Conservation (phyloP, 2,797 vertebrate species). For the Cryptoblepharus egeriae region DNA sequence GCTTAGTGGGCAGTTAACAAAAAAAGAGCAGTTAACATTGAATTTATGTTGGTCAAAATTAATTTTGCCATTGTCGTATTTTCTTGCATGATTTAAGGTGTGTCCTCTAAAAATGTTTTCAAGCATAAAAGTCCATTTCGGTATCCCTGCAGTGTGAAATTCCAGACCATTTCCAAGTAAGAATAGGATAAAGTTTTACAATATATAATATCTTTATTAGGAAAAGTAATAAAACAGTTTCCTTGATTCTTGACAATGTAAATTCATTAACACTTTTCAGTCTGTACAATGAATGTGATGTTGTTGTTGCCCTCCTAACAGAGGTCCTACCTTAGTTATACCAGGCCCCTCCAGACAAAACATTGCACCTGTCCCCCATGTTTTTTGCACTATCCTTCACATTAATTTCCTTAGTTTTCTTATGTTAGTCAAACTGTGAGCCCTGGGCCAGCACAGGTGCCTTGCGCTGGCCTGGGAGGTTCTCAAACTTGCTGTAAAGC, state of each 20-base stretch:
- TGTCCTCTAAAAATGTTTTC: background rate
- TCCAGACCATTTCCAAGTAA: background rate
- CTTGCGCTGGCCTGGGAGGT: too few species aligned
- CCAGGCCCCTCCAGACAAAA: background rate
- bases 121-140: background rate
- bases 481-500: too few species aligned
- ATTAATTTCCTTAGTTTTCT: background rate
- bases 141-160: background rate
- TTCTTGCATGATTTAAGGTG: background rate
- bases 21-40: too few species aligned
- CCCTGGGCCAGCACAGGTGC: too few species aligned
- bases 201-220: background rate
- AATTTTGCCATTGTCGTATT: background rate
- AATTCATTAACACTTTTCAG: background rate
- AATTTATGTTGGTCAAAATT: background rate
- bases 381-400: background rate
- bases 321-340: background rate
- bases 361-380: background rate
- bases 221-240: background rate
- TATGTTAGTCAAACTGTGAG: too few species aligned
- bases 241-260: background rate
- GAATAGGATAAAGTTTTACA: background rate
- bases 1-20: too few species aligned
- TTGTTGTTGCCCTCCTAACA: background rate
- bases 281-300: background rate